Percentiles rank a stretch among this genome's conserved stretches.
phyloP scores from a whole-genome alignment of 2,888 invertebrate genomes.

The Campoplex nolae region DNA sequence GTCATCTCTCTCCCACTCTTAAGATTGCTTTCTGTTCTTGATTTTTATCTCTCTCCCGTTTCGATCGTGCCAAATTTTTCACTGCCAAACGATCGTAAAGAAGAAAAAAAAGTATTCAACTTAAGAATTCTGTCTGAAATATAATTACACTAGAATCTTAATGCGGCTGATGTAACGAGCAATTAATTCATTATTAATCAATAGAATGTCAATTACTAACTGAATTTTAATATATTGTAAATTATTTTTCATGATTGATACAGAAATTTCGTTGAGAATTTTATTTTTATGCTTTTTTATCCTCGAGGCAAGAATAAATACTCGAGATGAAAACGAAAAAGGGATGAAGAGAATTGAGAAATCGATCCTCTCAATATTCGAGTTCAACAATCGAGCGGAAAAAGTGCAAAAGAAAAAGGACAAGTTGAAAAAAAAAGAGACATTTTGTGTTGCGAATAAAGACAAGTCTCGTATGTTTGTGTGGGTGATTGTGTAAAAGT shows the following conservation, averaged over 20 bases:
- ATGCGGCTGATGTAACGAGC: background rate
- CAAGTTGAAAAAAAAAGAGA: slow-evolving; percentile 47
- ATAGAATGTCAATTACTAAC: background rate
- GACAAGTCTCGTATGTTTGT: slow-evolving; percentile 37
- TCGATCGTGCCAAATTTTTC: slow-evolving; percentile 32
- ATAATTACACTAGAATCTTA: background rate
- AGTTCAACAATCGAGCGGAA: background rate
- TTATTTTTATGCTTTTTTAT: background rate
- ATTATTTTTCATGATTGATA: background rate
- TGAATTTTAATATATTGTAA: background rate
- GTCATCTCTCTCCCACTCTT: slow-evolving; percentile 20
- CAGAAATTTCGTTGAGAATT: background rate
- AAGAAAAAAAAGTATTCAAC: background rate
- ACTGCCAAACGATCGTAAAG: slow-evolving; percentile 12
- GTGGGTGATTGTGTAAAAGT: slow-evolving; percentile 34
- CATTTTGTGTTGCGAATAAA: slow-evolving; percentile 22
- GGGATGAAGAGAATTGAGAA: slow-evolving; percentile 12
- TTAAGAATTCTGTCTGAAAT: background rate
- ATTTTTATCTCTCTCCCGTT: background rate
- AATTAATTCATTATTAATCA: background rate
- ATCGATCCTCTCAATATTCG: slow-evolving; percentile 9
- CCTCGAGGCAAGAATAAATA: background rate
- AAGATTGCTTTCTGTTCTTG: background rate
- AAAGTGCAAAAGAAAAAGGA: slow-evolving; percentile 43
- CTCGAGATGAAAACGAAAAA: background rate